phyloP scores from a whole-genome alignment of 2,888 invertebrate species.

The Celastrina argiolus region DNA sequence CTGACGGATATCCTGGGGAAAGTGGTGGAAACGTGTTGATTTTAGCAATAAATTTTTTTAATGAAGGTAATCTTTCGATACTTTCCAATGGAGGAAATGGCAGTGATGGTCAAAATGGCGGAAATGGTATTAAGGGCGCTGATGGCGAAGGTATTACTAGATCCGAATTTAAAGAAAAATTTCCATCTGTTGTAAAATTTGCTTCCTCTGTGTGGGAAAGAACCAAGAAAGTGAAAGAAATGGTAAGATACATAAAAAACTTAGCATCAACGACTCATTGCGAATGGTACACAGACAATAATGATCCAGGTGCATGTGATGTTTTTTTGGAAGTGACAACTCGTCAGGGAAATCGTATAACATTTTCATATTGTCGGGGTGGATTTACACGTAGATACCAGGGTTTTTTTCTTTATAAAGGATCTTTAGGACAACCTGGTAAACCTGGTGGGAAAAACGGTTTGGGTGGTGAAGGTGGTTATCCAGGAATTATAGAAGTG shows the following conservation, averaged over 20 bases:
- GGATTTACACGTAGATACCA: constrained; percentile 8
- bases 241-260: constrained; percentile 18
- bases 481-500: constrained; percentile 13
- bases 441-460: constrained; percentile 16
- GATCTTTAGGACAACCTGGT: constrained; percentile 18
- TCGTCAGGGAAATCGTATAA: constrained; percentile 17
- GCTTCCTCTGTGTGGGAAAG: neutral
- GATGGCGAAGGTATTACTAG: constrained; percentile 19
- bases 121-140: constrained; percentile 9
- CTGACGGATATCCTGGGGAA: constrained; percentile 22
- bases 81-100: constrained; percentile 22
- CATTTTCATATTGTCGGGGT: constrained; percentile 18
- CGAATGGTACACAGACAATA: constrained; percentile 20
- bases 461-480: constrained; percentile 18
- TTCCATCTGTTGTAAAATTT: constrained; percentile 19
- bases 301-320: constrained; percentile 10
- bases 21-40: constrained; percentile 22
- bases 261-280: constrained; percentile 13
- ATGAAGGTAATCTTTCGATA: neutral
- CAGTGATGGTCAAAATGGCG: constrained; percentile 22
- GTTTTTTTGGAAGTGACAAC: constrained; percentile 21
- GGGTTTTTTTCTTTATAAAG: constrained; percentile 20
- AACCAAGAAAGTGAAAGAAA: neutral
- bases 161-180: constrained; percentile 16
- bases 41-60: constrained; percentile 5